These are phyloP conservation scores for Bombus sylvicola DNA, from an alignment of 1,140 invertebrate genomes.

Conservation along the genomic window DNA sequence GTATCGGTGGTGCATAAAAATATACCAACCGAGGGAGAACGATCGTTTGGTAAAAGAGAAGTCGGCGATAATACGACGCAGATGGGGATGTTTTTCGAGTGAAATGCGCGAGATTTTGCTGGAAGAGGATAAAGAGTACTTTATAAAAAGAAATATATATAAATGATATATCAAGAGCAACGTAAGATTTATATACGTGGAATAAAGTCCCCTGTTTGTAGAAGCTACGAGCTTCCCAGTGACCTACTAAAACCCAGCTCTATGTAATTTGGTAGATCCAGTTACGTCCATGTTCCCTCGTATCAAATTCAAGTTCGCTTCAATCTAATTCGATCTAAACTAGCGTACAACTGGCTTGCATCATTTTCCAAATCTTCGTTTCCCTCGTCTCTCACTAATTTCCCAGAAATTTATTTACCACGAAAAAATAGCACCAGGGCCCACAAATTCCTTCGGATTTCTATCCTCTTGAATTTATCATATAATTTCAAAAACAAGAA, in stretches of 20 bases:
- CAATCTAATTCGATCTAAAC: background rate
- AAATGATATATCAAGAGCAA: background rate
- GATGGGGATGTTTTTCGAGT: background rate
- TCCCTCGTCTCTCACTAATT: background rate
- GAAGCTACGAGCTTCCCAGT: background rate
- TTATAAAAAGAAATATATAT: background rate
- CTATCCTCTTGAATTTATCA: too few species aligned
- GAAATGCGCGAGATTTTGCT: background rate
- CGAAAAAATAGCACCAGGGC: too few species aligned
- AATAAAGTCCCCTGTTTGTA: background rate
- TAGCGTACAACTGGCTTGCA: background rate
- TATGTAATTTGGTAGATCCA: background rate
- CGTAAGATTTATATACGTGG: background rate
- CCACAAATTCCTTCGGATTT: too few species aligned
- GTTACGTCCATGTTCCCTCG: background rate
- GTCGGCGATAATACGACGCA: background rate
- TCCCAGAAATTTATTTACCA: too few species aligned
- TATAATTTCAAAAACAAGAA: too few species aligned
- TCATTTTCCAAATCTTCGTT: background rate
- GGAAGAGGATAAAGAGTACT: too few species aligned
- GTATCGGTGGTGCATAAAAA: background rate
- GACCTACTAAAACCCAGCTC: background rate
- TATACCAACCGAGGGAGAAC: background rate
- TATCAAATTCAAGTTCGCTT: conserved; percentile 9
- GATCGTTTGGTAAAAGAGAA: background rate